These are phyloP conservation scores for Micoletzkya japonica DNA, from an alignment of 2,888 invertebrate species.

Conservation along the genomic window DNA sequence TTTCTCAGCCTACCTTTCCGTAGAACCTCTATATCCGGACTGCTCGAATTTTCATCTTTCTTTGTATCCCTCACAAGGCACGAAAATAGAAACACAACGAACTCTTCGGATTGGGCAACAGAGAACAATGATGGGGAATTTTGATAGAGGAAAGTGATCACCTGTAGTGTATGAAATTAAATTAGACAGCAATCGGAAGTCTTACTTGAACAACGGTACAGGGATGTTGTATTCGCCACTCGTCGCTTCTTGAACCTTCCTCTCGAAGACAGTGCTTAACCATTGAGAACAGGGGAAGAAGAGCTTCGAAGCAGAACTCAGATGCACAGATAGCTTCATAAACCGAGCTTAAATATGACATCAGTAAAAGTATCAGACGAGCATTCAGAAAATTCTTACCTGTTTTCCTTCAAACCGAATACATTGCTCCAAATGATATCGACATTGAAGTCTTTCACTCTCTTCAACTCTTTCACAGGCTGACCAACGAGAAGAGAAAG, in stretches of 20 bases:
- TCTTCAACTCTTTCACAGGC: constrained; percentile 38
- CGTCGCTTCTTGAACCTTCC: not conserved
- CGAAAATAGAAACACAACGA: constrained; percentile 53
- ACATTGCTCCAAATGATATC: constrained; percentile 91
- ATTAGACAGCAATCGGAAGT: not conserved
- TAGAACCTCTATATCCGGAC: constrained; percentile 1
- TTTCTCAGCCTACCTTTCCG: constrained; percentile 2
- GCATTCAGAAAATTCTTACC: constrained; percentile 30
- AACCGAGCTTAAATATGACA: constrained; percentile 59
- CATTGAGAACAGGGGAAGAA: constrained; percentile 82
- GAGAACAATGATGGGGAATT: constrained; percentile 75
- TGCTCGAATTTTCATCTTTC: constrained; percentile 30
- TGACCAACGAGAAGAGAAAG: constrained; percentile 82
- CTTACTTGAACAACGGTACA: constrained; percentile 11
- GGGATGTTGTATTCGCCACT: not conserved
- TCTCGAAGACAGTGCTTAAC: constrained; percentile 71
- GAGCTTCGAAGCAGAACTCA: constrained; percentile 83
- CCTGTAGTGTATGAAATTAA: constrained; percentile 69
- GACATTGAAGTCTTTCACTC: constrained; percentile 70
- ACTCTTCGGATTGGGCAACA: constrained; percentile 46
- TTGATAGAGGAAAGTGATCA: constrained; percentile 90
- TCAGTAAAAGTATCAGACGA: constrained; percentile 7
- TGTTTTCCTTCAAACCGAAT: constrained; percentile 75
- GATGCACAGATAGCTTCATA: constrained; percentile 64
- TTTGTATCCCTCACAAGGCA: constrained; percentile 29